Base-by-base conservation (phyloP, 1,140 invertebrate species). In the Acyrthosiphon pisum region DNA sequence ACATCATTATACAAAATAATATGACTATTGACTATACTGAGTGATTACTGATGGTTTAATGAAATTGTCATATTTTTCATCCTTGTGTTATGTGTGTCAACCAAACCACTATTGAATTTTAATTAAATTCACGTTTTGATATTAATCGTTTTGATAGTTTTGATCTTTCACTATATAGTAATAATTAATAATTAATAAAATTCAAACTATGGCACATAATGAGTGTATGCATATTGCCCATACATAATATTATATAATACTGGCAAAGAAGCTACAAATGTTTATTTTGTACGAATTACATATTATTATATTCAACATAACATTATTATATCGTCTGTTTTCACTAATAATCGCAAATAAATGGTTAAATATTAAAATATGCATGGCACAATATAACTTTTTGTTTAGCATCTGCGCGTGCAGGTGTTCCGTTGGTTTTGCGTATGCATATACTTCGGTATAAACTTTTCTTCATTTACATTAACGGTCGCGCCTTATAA, bases 391-490 rank as follows among this genome's bases (percentile, higher is more conserved):
- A n/a, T n/a, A n/a, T 76, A 76, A n/a, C 14, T 87, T 46, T 87
- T 87, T 48, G 86, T n/a, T 87, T 35, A 87, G 86, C 44, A 48
- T 87, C 6, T 76, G 0, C n/a, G n/a, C 60, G 3, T 30, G 86
- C 86, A 87, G 86, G 46, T 87, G 86, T 46, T 50, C 20, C 46
- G 18, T 37, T 23, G 86, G 86, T 48, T 44, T 46, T 22, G 87
- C 44, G 26, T 35, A 8, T 22, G 4, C 30, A 22, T 35, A 50
- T 22, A 50, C n/a, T 88, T 50, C 18, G 87, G 30, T 37, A 18
- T 4, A 88, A 88, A 88, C 46, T 88, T 88, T 50, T 88, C 48
- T 53, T 35, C 46, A 35, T 88, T 50, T 20, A 35, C 87, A 88
- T 88, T 88, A 87, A 87, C 26, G 44, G 6, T 41, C 26, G 30